Conservation (phyloP, 2,113 vertebrate species). For the Menura novaehollandiae region DNA sequence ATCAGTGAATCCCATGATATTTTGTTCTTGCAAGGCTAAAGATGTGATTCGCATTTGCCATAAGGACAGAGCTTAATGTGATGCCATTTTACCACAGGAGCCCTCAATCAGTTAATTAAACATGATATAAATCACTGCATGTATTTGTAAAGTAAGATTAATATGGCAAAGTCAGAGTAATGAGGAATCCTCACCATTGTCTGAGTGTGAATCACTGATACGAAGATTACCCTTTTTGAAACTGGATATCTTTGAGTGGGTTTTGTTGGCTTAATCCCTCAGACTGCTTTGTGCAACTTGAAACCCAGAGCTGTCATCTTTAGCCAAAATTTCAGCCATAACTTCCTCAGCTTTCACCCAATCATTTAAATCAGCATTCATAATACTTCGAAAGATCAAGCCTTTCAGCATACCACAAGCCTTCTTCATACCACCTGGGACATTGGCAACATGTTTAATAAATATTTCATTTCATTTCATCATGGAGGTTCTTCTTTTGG, state of each 20-base stretch:
- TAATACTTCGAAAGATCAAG: conserved; percentile 79
- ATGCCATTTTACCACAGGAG: conserved; percentile 78
- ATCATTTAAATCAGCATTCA: conserved; percentile 76
- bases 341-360: conserved; percentile 79
- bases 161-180: conserved; percentile 73
- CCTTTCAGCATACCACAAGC: conserved; percentile 73
- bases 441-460: conserved; percentile 71
- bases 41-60: conserved; percentile 81
- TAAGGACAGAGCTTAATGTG: conserved; percentile 78
- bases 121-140: conserved; percentile 81
- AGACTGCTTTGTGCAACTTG: conserved; percentile 76
- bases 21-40: conserved; percentile 80
- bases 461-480: conserved; percentile 76
- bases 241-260: conserved; percentile 80
- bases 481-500: conserved; percentile 7
- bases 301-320: conserved; percentile 81
- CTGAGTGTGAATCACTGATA: conserved; percentile 69
- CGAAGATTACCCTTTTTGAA: conserved; percentile 80
- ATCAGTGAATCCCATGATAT: conserved; percentile 82
- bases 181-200: conserved; percentile 70
- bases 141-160: conserved; percentile 83
- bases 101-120: conserved; percentile 87
- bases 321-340: conserved; percentile 82
- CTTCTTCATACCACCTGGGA: conserved; percentile 74
- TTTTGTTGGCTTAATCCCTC: conserved; percentile 81